Base-by-base conservation (phyloP, 2,888 invertebrate genomes). In the Zhengitettix transpicula region DNA sequence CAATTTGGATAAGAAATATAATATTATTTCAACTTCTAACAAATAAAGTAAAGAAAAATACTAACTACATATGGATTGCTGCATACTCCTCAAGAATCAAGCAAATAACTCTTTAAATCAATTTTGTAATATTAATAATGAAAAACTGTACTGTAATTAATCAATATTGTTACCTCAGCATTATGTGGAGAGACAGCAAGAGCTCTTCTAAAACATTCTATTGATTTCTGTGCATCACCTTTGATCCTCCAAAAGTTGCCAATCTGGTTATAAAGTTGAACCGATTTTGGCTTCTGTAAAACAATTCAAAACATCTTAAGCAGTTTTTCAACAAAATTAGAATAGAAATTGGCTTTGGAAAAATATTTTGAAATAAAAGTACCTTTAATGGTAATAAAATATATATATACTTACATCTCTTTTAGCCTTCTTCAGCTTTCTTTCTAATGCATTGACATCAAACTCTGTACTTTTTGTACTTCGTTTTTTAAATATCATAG, bases 161-260 rank as follows among this genome's bases (percentile, higher is more conserved):
- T 42, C 57, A 14, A 12, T 15, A 14, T 17, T 42, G 64, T 61
- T 66, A 71, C 85, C 73, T 92, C 91, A 52, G 92, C 84, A 76
- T 91, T 89, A 69, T 90, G 87, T 1, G 92, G 91, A 28, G 89
- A 86, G 12, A 91, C 85, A 28, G 88, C 85, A 28, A 92, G 77
- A 8, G 90, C 91, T 68, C 89, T 80, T 63, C 92, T 80, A 74
- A 92, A 93, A 72, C 92, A 93, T 73, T 93, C 92, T 63, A 93
- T 91, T 1, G 91, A 88, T 69, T 84, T 83, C 69, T 87, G 80
- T 9, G 91, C 88, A 70, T 92, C 87, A 8, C 92, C 92, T 72
- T 90, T 89, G 66, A 92, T 87, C 64, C 91, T 80, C 89, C 89
- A 92, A 73, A 89, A 92, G 73, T 93, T 92, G 1, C 92, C 92